Evolutionary conservation across 92 coral and sea anemone genomes (phyloP), one percentile per base, ranked within the genome.

Genomic region (Bergia puertoricense): DNA sequence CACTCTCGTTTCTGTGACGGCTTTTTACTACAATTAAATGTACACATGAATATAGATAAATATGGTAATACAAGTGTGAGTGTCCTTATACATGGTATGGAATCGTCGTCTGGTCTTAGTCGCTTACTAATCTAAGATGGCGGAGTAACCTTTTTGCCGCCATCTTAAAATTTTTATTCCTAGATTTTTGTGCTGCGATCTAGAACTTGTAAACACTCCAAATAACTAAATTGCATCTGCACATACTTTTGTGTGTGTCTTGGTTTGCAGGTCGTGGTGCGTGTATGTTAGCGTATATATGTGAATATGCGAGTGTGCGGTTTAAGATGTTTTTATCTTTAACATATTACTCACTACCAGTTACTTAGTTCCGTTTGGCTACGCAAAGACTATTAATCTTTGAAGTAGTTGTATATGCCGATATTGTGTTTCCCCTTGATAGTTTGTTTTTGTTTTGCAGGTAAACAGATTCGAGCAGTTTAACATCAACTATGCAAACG

Each of bases 391-490:
- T 16, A 44, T 15, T 84, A 2, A 3, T 37, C 74, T 23, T 72
- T 37, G 38, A 80, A 8, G 8, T 50, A 40, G 54, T 5, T 57
- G 6, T 18, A 36, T 40, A 10, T 66, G 44, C 36, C 59, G 10
- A 48, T 48, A 48, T n/a, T 79, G 39, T 30, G 0, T 73, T 73
- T 7, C 66, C 18, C 30, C 62, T 16, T 79, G 41, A 69, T 8
- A n/a, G 62, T 83, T 66, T 74, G 40, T 11, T n/a, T 30, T 85
- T 13, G n/a, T 82, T 75, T 2, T 50, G 18, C 73, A 96, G 99
- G 93, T 96, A 42, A 97, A 97, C 92, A 91, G 99, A 77, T 97
- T 97, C 91, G 99, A 97, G 37, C 99, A 97, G 91, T 97, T 97
- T 75, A 97, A 95, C 90, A 97, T 97, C 86, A 97, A 97, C 91